Evolutionary conservation across 30 jellyfish, hydroid and myxozoan genomes (phyloP).

Genomic region (Aurelia sp.): DNA sequence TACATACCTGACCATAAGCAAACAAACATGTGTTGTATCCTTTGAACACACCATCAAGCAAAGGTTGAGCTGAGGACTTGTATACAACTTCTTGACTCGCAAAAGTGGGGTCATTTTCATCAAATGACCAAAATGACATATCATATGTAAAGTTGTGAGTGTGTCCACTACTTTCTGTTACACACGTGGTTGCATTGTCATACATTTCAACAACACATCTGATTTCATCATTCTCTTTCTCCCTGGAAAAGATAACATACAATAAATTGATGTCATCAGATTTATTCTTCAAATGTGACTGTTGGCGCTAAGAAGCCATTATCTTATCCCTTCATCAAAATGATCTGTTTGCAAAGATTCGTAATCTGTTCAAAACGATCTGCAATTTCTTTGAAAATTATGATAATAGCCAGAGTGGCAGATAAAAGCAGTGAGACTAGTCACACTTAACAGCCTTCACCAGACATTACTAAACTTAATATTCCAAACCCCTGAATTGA

Average conservation of each 20-base stretch:
- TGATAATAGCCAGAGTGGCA: too few relatives aligned
- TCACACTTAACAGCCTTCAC: too few relatives aligned
- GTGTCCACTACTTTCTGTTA: conserved; percentile 65
- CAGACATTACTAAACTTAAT: too few relatives aligned
- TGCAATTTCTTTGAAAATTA: too few relatives aligned
- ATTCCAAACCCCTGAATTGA: too few relatives aligned
- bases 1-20: conserved; percentile 97
- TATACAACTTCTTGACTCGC: conserved; percentile 84
- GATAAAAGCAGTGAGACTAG: too few relatives aligned
- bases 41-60: conserved; percentile 76
- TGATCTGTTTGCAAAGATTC: too few relatives aligned
- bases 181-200: conserved; percentile 34
- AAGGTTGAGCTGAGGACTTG: conserved; percentile 74
- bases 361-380: too few relatives aligned
- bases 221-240: conserved; percentile 40
- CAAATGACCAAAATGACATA: conserved; percentile 84
- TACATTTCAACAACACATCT: conserved; percentile 67
- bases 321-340: too few relatives aligned
- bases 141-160: conserved; percentile 79
- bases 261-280: too few relatives aligned
- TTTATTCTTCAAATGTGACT: too few relatives aligned
- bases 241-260: conserved; percentile 20
- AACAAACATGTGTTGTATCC: conserved; percentile 96
- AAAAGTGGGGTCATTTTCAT: conserved; percentile 38
- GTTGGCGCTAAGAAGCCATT: too few relatives aligned